Percentiles rank a stretch among this genome's conserved stretches.
Evolutionary conservation across 2,113 vertebrate genomes (phyloP).

Genomic region (Melanotaenia duboulayi): DNA sequence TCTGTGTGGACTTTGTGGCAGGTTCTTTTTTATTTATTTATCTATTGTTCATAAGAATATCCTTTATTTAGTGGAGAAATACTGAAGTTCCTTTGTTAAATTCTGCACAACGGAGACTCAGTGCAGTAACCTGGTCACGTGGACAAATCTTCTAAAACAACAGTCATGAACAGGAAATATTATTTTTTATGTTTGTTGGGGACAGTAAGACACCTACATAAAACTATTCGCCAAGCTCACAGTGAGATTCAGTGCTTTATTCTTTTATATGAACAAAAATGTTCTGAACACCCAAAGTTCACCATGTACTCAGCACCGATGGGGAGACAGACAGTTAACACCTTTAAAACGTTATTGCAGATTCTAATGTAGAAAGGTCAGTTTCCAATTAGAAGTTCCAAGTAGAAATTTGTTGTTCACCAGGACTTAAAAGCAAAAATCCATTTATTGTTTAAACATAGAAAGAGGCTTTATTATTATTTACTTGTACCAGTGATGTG

Average conservation of each 20-base stretch:
- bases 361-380: too few species aligned
- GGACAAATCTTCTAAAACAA: background rate
- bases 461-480: too few species aligned
- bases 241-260: background rate
- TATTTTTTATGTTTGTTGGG: too few species aligned
- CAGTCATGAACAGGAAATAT: background rate
- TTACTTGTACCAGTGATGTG: too few species aligned
- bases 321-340: background rate
- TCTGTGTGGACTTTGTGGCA: too few species aligned
- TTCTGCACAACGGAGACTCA: background rate
- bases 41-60: background rate
- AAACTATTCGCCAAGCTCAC: background rate
- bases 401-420: too few species aligned
- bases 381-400: too few species aligned
- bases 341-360: too few species aligned
- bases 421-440: too few species aligned
- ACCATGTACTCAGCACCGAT: background rate
- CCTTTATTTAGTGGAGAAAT: background rate
- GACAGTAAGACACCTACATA: background rate
- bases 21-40: too few species aligned
- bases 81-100: background rate
- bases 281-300: background rate
- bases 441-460: too few species aligned
- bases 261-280: background rate
- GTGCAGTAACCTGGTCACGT: too few species aligned